phyloP scores from a whole-genome alignment of 2,113 vertebrate species.

The Pogona vitticeps region DNA sequence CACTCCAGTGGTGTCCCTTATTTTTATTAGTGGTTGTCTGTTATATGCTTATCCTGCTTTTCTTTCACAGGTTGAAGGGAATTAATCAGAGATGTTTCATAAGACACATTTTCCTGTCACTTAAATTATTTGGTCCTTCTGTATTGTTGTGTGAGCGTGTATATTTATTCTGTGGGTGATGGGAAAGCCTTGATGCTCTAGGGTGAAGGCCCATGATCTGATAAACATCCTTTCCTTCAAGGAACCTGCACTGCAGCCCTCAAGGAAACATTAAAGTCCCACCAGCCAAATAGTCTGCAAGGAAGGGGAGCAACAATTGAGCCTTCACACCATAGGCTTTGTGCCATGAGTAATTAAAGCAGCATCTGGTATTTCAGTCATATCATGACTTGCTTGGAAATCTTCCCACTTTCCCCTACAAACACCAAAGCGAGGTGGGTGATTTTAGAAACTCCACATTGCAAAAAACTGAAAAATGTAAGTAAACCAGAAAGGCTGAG shows the following conservation, averaged over 20 bases:
- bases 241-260: neutral
- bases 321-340: neutral
- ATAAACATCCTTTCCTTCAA: neutral
- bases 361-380: slow-evolving; percentile 27
- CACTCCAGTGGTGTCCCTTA: too few species aligned
- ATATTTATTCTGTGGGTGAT: neutral
- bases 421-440: neutral
- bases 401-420: slow-evolving; percentile 9
- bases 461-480: neutral
- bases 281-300: slow-evolving; percentile 13
- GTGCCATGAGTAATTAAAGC: neutral
- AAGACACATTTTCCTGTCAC: neutral
- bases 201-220: neutral
- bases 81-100: neutral
- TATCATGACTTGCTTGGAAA: neutral
- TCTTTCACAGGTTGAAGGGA: neutral
- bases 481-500: neutral
- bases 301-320: slow-evolving; percentile 34
- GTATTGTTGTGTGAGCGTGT: neutral
- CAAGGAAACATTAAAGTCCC: slow-evolving; percentile 4
- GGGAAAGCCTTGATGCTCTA: neutral
- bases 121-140: neutral
- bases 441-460: neutral
- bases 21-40: too few species aligned
- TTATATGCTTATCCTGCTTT: too few species aligned